Evolutionary conservation across 2,888 invertebrate species (phyloP), one percentile per base, ranked within the genome.

Genomic region (Eristalis tenax): DNA sequence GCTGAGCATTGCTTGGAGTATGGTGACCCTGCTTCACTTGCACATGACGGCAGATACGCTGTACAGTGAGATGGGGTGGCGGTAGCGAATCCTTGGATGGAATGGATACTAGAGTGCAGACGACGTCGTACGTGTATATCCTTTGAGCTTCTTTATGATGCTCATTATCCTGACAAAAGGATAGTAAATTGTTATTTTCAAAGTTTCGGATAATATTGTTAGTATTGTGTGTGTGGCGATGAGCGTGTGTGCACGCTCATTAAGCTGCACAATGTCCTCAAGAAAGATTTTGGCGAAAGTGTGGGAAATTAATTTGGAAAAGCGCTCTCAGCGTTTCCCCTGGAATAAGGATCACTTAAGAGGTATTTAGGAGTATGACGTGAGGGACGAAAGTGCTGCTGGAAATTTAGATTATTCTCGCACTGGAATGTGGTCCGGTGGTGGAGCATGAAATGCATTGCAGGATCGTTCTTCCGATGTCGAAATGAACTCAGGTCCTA

Each of bases 111-210:
- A 57, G 57, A 43, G 15, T 32, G 63, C 65, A 70, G 69, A 68
- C 76, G 43, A 28, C 50, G 70, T 59, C 73, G 57, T 71, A 82
- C 78, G 79, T 87, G 83, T 87, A 73, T 87, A 87, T 87, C 83
- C 71, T 83, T 83, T 83, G 83, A 87, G 83, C 76, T 83, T 83
- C 87, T 87, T 87, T 87, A 87, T 80, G 79, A 80, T 76, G 71
- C 87, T 87, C 87, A 87, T 87, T 83, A 87, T 83, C 87, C 87
- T 87, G 87, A 87, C 87, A 87, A 87, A 76, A 79, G 79, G 71
- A 83, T 83, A 87, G 71, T 87, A 83, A 87, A 87, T 83, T 87
- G 87, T 87, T 87, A 79, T 87, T 80, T 87, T 83, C 80, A 83
- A 87, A 87, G 68, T 82, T 59, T 71, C 2, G 83, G 68, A 80